These are phyloP conservation scores for Patella pellucida DNA, from an alignment of 2,888 invertebrate species.

Conservation along the genomic window DNA sequence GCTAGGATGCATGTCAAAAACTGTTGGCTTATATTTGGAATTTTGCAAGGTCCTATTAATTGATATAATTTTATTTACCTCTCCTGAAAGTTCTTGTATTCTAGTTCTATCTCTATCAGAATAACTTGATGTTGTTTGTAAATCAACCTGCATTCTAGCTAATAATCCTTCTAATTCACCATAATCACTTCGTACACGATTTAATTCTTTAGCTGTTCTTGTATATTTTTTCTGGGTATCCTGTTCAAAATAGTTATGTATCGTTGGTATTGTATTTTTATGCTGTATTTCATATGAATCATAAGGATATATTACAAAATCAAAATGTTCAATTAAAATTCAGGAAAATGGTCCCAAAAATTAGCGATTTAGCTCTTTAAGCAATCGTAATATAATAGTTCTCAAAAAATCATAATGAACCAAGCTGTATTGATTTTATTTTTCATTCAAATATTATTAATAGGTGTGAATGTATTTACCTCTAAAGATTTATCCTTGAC, in stretches of 20 bases:
- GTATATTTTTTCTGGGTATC: conserved; percentile 63
- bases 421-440: no score
- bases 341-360: no score
- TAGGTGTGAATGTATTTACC: conserved; percentile 34
- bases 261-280: not conserved
- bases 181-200: conserved; percentile 53
- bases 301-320: no score
- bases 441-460: no score
- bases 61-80: conserved; percentile 40
- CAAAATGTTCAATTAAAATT: no score
- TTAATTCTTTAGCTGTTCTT: conserved; percentile 63
- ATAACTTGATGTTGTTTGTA: conserved; percentile 51
- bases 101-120: conserved; percentile 57
- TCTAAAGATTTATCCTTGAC: conserved; percentile 67
- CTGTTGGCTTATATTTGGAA: no score
- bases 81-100: conserved; percentile 60
- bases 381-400: no score
- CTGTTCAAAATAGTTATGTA: conserved; percentile 31
- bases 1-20: no score
- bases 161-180: conserved; percentile 59
- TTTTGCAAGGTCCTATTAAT: no score
- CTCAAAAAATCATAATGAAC: no score
- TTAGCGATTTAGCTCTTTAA: no score
- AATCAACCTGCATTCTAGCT: conserved; percentile 52
- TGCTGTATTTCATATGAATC: no score